Conservation (phyloP, 2,797 vertebrate species). For the Notamacropus eugenii region DNA sequence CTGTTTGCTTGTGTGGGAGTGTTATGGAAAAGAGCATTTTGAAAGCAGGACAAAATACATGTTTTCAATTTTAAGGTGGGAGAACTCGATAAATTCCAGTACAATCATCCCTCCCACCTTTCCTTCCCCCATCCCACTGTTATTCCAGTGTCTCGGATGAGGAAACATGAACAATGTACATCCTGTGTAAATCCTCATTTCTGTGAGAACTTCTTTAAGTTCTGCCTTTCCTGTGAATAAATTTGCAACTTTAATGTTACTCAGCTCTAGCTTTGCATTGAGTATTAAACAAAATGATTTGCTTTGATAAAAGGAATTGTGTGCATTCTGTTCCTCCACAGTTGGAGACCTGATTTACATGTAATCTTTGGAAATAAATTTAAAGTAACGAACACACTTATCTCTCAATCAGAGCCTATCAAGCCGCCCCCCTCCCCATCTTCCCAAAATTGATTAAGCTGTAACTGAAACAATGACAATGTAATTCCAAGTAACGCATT, state of each 20-base stretch:
- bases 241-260: neutral
- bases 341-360: neutral
- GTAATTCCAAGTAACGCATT: conserved; percentile 36
- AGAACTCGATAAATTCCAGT: neutral
- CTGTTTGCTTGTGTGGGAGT: neutral
- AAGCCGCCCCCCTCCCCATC: conserved; percentile 17
- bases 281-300: conserved; percentile 23
- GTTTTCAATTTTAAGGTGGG: neutral
- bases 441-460: conserved; percentile 59
- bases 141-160: neutral
- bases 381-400: conserved; percentile 27
- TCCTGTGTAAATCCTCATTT: neutral
- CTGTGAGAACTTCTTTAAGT: neutral
- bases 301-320: neutral
- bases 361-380: neutral
- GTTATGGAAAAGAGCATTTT: conserved; percentile 18
- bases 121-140: neutral
- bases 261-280: neutral
- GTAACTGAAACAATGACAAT: conserved; percentile 48
- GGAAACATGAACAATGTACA: neutral
- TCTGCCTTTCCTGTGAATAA: neutral
- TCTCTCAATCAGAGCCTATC: conserved; percentile 10
- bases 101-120: neutral
- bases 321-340: neutral
- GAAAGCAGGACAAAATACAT: neutral